Conservation (phyloP, 1,140 invertebrate species). For the Prorops nasuta region DNA sequence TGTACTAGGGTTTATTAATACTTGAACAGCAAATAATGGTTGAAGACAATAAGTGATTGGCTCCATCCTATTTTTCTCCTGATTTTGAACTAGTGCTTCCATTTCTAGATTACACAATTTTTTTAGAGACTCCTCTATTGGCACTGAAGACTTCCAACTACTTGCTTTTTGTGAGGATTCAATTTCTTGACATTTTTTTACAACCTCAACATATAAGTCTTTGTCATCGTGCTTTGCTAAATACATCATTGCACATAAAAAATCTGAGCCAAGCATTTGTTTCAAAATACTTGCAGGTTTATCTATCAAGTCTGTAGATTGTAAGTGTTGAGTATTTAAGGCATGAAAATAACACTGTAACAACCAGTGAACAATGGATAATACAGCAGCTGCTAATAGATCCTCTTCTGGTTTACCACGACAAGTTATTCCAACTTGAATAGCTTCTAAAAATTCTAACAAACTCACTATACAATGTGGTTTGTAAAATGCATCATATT, state of each 20-base stretch:
- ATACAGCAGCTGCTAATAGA: constrained; percentile 69
- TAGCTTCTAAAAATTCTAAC: constrained; percentile 80
- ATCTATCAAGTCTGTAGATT: constrained; percentile 65
- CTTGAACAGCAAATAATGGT: constrained; percentile 70
- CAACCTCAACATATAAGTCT: constrained; percentile 67
- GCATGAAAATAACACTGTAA: constrained; percentile 74
- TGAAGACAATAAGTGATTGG: constrained; percentile 74
- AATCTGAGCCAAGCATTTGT: constrained; percentile 71
- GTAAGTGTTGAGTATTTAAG: constrained; percentile 53
- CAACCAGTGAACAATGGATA: constrained; percentile 78
- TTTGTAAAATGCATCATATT: constrained; percentile 86
- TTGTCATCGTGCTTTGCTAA: constrained; percentile 74
- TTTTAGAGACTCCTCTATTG: constrained; percentile 63
- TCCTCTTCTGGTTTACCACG: constrained; percentile 81
- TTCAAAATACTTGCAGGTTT: constrained; percentile 70
- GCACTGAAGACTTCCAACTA: constrained; percentile 57
- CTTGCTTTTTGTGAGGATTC: constrained; percentile 63
- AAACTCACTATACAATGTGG: constrained; percentile 85
- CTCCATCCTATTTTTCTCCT: constrained; percentile 61
- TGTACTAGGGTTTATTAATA: constrained; percentile 72
- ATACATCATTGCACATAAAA: constrained; percentile 79
- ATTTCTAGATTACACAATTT: constrained; percentile 64
- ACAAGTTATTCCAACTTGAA: constrained; percentile 69
- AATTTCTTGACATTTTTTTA: constrained; percentile 73
- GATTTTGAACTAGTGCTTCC: constrained; percentile 57